Conservation (phyloP, 2,888 invertebrate genomes). For the Marronus borbonicus region DNA sequence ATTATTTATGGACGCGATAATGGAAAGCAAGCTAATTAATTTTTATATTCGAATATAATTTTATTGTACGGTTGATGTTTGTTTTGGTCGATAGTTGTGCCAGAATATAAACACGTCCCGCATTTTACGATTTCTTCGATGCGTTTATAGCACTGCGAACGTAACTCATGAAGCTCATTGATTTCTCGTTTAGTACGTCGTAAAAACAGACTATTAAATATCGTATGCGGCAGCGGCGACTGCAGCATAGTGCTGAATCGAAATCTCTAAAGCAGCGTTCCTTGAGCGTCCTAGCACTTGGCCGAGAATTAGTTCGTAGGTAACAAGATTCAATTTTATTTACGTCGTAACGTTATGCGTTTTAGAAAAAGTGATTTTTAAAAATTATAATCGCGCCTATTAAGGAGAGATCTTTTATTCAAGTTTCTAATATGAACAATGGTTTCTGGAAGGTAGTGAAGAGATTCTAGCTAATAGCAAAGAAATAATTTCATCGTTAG, state of each 20-base stretch:
- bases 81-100: constrained; percentile 51
- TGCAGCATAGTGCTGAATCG: neutral
- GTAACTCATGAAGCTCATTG: constrained; percentile 57
- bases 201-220: constrained; percentile 57
- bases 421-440: no score
- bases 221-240: constrained; percentile 51
- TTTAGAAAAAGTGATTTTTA: neutral
- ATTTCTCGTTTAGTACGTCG: constrained; percentile 56
- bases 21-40: constrained; percentile 58
- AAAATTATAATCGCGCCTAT: no score
- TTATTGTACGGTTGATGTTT: constrained; percentile 56
- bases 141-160: constrained; percentile 55
- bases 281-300: neutral
- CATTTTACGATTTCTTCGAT: constrained; percentile 59
- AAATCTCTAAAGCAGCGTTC: neutral
- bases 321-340: constrained; percentile 18
- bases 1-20: constrained; percentile 10
- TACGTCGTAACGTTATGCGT: neutral
- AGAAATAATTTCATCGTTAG: no score
- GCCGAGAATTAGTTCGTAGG: neutral
- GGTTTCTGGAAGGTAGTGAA: no score
- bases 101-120: constrained; percentile 58
- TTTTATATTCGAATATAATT: constrained; percentile 58
- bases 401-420: no score
- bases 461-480: no score